Conservation (phyloP, 2,888 invertebrate species). For the Brassicogethes aeneus region DNA sequence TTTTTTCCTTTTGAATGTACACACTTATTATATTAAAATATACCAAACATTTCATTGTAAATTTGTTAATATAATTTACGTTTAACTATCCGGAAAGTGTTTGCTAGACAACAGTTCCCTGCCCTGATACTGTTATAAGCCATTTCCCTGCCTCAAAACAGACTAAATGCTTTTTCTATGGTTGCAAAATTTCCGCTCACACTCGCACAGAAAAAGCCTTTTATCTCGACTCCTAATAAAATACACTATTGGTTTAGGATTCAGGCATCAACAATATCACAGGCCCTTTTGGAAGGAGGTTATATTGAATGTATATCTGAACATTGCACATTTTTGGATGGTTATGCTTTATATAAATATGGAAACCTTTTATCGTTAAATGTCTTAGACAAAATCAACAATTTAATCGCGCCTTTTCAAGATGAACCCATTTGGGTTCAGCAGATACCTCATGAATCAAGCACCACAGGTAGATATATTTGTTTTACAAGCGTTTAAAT, state of each 20-base stretch:
- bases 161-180: too few relatives aligned
- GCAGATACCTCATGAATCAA: constrained; percentile 32
- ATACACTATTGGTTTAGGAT: constrained; percentile 44
- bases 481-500: background rate
- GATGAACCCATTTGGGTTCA: constrained; percentile 56
- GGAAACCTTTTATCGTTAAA: constrained; percentile 33
- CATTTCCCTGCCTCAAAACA: too few relatives aligned
- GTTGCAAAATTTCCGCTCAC: too few relatives aligned
- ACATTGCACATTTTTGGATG: constrained; percentile 43
- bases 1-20: too few relatives aligned
- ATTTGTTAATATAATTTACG: too few relatives aligned
- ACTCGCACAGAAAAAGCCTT: too few relatives aligned
- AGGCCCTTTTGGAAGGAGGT: constrained; percentile 66
- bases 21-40: too few relatives aligned
- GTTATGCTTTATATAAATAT: constrained; percentile 42
- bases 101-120: too few relatives aligned
- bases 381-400: constrained; percentile 28
- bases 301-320: constrained; percentile 62
- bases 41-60: too few relatives aligned
- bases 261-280: constrained; percentile 71
- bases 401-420: constrained; percentile 36
- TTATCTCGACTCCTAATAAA: background rate
- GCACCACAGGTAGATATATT: constrained; percentile 25
- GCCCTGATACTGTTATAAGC: too few relatives aligned
- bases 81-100: too few relatives aligned